Evolutionary conservation across 2,113 vertebrate genomes (phyloP), one percentile per base, ranked within the genome.

Genomic region (Anguilla rostrata): DNA sequence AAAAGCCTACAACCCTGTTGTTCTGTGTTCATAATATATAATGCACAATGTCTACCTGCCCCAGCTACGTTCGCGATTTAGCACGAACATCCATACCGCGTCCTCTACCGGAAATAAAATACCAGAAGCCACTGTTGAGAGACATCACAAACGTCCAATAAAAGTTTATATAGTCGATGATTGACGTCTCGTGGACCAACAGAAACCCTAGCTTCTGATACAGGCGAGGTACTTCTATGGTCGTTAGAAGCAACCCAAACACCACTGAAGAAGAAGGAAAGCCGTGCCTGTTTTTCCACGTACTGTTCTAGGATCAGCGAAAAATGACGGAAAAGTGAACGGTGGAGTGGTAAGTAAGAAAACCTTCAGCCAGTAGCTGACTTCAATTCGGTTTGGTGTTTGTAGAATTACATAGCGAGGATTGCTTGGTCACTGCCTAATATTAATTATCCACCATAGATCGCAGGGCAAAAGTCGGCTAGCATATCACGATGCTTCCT

Each of bases 221-320:
- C 78, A 29, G 39, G 5, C 9, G 49, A 41, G 16, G 78, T 39
- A 78, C 46, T 34, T 15, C 26, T n/a, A 39, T 26, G 78, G 20
- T 95, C 94, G 95, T 95, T 95, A 94, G 92, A 94, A 95, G 92
- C 94, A 91, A 95, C 93, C 89, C 92, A 90, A 90, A 92, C 83
- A 71, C 39, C 85, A 90, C 90, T 83, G 79, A 89, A 89, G 93
- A 94, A 92, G 95, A 92, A 94, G 82, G 83, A 93, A 94, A 94
- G 34, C 93, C 94, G 93, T 94, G 93, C 93, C 84, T 82, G 20
- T 81, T 63, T 88, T 78, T 82, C 86, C 84, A 57, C 90, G 90
- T 91, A 95, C 95, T 94, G 95, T 94, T 96, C 95, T 87, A 95
- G 95, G 95, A 96, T 96, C 95, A 96, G 95, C 92, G 82, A 81